phyloP scores from a whole-genome alignment of 2,888 invertebrate species.

The Aricia artaxerxes region DNA sequence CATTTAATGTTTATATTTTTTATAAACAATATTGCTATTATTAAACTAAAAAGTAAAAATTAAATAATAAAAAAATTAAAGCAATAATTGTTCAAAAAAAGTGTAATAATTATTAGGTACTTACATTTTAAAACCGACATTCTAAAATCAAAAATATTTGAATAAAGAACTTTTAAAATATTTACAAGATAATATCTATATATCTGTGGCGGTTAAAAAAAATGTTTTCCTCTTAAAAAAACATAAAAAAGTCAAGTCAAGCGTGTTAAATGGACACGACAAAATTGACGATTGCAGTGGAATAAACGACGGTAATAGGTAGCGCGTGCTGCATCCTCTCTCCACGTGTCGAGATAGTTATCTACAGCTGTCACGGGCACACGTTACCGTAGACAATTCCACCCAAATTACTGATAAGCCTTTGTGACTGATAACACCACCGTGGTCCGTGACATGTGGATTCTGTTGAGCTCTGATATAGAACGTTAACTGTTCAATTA shows the following conservation, averaged over 20 bases:
- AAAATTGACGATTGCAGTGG: slow-evolving; percentile 38
- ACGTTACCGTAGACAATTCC: slow-evolving; percentile 44
- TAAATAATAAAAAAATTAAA: no score
- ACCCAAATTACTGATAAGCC: slow-evolving; percentile 36
- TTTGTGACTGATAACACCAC: slow-evolving; percentile 3
- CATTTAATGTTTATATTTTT: no score
- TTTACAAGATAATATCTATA: not conserved
- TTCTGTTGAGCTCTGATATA: not conserved
- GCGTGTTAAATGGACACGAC: slow-evolving; percentile 33
- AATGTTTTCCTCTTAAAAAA: not conserved
- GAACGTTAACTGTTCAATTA: not conserved
- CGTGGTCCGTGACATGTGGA: not conserved
- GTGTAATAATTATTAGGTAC: no score
- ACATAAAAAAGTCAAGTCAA: slow-evolving; percentile 24
- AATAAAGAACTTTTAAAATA: no score
- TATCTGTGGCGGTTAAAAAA: not conserved
- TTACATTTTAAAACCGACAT: no score
- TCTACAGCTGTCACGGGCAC: slow-evolving; percentile 61
- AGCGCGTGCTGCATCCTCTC: slow-evolving; percentile 45
- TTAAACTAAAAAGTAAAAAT: no score
- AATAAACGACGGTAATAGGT: slow-evolving; percentile 37
- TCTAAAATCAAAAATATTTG: no score
- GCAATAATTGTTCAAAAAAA: no score
- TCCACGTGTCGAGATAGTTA: slow-evolving; percentile 56
- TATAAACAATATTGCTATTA: no score